Conservation (phyloP, 2,888 invertebrate genomes). For the Netelia fuscicornis region DNA sequence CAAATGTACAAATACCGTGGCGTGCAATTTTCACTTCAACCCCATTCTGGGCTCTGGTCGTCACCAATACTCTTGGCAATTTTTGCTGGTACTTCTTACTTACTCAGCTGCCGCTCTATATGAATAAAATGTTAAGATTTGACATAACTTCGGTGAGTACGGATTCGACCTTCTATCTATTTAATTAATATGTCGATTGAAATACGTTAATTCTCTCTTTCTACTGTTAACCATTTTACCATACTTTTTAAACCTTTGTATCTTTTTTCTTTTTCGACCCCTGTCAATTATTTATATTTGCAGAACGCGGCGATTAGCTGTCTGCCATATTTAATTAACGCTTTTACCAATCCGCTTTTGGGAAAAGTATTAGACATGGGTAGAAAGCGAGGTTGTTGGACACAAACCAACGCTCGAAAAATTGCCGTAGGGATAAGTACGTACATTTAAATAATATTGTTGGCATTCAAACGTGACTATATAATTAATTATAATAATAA, state of each 20-base stretch:
- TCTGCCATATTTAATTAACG: conserved; percentile 79
- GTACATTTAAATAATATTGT: conserved; percentile 45
- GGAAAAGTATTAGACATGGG: conserved; percentile 80
- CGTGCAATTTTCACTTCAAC: conserved; percentile 83
- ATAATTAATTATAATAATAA: too few species aligned
- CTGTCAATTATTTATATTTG: conserved; percentile 1
- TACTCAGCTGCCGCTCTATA: conserved; percentile 85
- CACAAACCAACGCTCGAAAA: conserved; percentile 80
- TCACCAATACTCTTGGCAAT: conserved; percentile 85
- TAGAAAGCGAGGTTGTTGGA: conserved; percentile 77
- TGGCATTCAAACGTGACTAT: neutral
- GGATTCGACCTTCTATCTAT: too few species aligned
- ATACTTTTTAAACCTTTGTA: neutral
- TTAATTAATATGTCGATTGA: too few species aligned
- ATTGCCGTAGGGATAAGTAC: conserved; percentile 81
- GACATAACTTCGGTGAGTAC: conserved; percentile 84
- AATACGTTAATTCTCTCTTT: too few species aligned
- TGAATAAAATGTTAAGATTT: conserved; percentile 85
- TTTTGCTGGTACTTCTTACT: conserved; percentile 86
- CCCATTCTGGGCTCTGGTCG: conserved; percentile 84
- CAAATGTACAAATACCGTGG: conserved; percentile 83
- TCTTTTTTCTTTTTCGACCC: neutral
- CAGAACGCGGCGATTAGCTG: conserved; percentile 81
- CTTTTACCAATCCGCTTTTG: conserved; percentile 77
- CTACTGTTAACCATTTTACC: neutral